phyloP scores from a whole-genome alignment of 1,140 invertebrate species.

The Drosophila punjabiensis region DNA sequence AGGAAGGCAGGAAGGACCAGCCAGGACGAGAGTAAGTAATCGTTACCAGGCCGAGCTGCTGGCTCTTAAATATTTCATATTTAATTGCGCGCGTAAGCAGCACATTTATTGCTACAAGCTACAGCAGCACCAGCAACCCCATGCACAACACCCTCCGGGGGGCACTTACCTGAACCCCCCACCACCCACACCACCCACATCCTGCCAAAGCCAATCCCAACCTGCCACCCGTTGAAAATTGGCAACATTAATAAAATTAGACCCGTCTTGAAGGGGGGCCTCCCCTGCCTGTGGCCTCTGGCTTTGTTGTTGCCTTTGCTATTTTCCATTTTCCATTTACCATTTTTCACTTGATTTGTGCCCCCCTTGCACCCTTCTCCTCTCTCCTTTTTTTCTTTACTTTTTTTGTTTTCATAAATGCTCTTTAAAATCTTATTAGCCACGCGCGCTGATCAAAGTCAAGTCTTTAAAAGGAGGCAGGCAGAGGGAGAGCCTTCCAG shows the following conservation, averaged over 20 bases:
- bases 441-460: conserved; percentile 63
- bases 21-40: neutral
- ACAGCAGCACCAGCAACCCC: neutral
- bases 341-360: conserved; percentile 61
- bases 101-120: conserved; percentile 62
- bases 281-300: neutral
- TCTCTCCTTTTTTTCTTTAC: neutral
- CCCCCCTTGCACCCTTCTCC: neutral
- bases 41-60: conserved; percentile 5
- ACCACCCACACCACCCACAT: neutral
- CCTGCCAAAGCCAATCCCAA: conserved; percentile 12
- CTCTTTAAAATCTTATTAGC: conserved; percentile 74
- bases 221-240: conserved; percentile 68
- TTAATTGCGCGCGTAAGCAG: conserved; percentile 80
- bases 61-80: conserved; percentile 81
- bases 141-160: conserved; percentile 4
- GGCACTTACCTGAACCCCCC: conserved; percentile 26
- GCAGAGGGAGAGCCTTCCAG: neutral
- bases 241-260: conserved; percentile 83
- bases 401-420: conserved; percentile 37
- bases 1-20: neutral
- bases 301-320: too few relatives aligned
- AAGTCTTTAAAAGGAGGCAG: conserved; percentile 8
- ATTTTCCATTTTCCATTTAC: conserved; percentile 39
- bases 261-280: conserved; percentile 16